A percentile compares a stretch with the other conserved stretches of the same genome.
phyloP scores from a whole-genome alignment of 92 coral and sea anemone genomes.

The Meandrina meandrites region DNA sequence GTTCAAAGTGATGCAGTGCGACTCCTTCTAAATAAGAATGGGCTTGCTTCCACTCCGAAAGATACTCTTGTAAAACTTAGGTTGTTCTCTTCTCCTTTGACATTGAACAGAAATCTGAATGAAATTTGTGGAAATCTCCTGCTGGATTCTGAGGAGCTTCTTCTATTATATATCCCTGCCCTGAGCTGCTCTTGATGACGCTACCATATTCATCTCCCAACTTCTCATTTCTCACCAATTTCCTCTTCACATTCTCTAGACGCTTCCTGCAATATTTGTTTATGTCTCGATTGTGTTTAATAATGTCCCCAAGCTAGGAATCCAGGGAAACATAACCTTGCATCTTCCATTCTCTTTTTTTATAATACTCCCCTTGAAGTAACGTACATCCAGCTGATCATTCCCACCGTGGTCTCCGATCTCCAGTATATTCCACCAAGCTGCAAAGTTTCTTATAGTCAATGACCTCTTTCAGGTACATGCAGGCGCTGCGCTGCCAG shows the following conservation, averaged over 20 bases:
- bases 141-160: too few relatives aligned
- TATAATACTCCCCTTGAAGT: constrained; percentile 20
- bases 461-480: constrained; percentile 29
- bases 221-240: constrained; percentile 16
- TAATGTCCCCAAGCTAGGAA: not conserved
- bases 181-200: too few relatives aligned
- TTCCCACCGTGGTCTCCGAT: constrained; percentile 9
- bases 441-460: constrained; percentile 42
- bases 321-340: not conserved
- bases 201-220: too few relatives aligned
- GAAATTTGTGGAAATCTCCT: constrained; percentile 50
- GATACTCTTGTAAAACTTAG: constrained; percentile 58
- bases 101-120: constrained; percentile 54
- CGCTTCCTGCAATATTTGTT: too few relatives aligned
- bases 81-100: constrained; percentile 53
- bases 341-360: constrained; percentile 42
- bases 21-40: constrained; percentile 50
- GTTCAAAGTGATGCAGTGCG: constrained; percentile 45
- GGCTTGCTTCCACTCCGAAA: constrained; percentile 65
- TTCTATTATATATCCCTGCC: too few relatives aligned
- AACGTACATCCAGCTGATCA: constrained; percentile 41
- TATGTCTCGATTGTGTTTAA: constrained; percentile 43
- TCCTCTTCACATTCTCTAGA: constrained; percentile 29
- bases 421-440: constrained; percentile 53
- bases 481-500: constrained; percentile 7